Evolutionary conservation across 2,888 invertebrate genomes (phyloP).

Genomic region (Itoplectis maculator): DNA sequence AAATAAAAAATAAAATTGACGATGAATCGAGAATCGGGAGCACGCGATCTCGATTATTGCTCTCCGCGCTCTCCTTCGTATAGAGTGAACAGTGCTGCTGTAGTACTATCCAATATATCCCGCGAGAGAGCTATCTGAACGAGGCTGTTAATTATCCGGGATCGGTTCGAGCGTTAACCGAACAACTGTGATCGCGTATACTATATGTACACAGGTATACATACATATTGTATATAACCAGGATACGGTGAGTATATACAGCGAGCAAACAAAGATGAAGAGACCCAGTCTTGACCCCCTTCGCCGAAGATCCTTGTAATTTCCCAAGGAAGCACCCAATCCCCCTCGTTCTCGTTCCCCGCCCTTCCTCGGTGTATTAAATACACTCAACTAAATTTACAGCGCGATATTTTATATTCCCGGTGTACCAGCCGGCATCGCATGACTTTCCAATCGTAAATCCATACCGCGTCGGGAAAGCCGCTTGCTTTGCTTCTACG

Average conservation of each 20-base stretch:
- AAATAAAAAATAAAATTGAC: slow-evolving; percentile 48
- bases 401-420: slow-evolving; percentile 33
- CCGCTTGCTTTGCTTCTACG: slow-evolving; percentile 24
- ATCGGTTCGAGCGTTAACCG: slow-evolving; percentile 73
- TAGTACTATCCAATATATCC: slow-evolving; percentile 64
- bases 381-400: slow-evolving; percentile 47
- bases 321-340: slow-evolving; percentile 49
- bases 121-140: slow-evolving; percentile 70
- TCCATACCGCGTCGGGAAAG: slow-evolving; percentile 34
- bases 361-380: slow-evolving; percentile 7
- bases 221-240: slow-evolving; percentile 67
- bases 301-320: slow-evolving; percentile 57
- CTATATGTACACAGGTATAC: slow-evolving; percentile 64
- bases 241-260: slow-evolving; percentile 32
- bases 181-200: slow-evolving; percentile 24
- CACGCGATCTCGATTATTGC: slow-evolving; percentile 64
- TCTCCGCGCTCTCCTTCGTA: slow-evolving; percentile 43
- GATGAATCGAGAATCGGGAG: slow-evolving; percentile 51
- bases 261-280: slow-evolving; percentile 61
- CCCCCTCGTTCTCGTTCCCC: slow-evolving; percentile 18
- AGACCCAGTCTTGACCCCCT: slow-evolving; percentile 58
- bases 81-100: slow-evolving; percentile 37
- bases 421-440: slow-evolving; percentile 3
- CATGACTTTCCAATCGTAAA: slow-evolving; percentile 63
- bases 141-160: slow-evolving; percentile 79